Evolutionary conservation across 2,888 invertebrate species (phyloP), one percentile per base, ranked within the genome.

Genomic region (Ypsolopha sequella): DNA sequence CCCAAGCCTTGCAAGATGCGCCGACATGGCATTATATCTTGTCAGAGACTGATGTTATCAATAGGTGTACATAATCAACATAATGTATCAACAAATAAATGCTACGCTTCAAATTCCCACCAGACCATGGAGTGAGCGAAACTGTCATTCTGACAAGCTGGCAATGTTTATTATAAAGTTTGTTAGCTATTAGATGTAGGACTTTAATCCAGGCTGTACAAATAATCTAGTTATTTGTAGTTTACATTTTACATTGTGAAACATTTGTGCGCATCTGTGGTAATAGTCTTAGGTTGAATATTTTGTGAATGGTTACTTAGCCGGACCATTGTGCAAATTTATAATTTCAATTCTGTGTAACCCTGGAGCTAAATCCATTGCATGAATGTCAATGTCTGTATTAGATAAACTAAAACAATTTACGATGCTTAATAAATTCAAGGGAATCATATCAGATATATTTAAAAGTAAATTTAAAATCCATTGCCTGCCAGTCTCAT

Each of bases 161-260:
- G 73, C 73, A 70, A 68, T 69, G 70, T 76, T 74, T 72, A 74
- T 64, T 68, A 71, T 73, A 74, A 75, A 74, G 62, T 77, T 80
- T 76, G 68, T 77, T 81, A 81, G 84, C 80, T 75, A 73, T 75
- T 82, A 85, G 82, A 72, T 58, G 74, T 85, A 85, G 85, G 73
- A 73, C 66, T 80, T 81, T 80, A 69, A 81, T 80, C 67, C 79
- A 73, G 75, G 80, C 81, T 85, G 82, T 85, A 84, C 79, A 85
- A 80, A 81, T 73, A 69, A 72, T 70, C 68, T 80, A 82, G 78
- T 76, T 76, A 80, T 75, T 80, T 66, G 80, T 84, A 85, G 85
- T 80, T 24, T 35, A 77, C 79, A 81, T 79, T 84, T 80, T 80
- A 78, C 79, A 82, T 81, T 73, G 70, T 80, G 77, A 63, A 60